Evolutionary conservation across 2,888 invertebrate genomes (phyloP), one percentile per base, ranked within the genome.

Genomic region (Chaetogeoica ovagalla): DNA sequence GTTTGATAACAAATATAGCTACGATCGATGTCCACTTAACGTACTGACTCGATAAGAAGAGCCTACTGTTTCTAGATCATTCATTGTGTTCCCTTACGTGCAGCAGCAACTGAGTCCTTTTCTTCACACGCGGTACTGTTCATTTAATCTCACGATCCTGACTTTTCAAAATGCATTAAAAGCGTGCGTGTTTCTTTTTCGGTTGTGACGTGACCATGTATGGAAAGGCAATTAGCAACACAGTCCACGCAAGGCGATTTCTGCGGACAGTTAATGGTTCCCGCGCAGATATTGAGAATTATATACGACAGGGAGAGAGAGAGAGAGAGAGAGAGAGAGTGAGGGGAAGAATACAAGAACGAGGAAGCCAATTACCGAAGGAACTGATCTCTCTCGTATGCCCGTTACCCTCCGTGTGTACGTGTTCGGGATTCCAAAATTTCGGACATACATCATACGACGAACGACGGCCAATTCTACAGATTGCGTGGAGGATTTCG

Each of bases 81-180:
- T 17, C 23, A 13, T 63, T 17, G 0, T 15, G 6, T 8, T 15
- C 7, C 43, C 21, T 43, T 15, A 48, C 43, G 8, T 48, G 11
- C 48, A 21, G 48, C 0, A 0, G 19, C 23, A 23, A 60, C 43
- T 62, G 37, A 69, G 19, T 52, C 37, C 37, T 37, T 55, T 79
- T 79, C 71, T 43, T 57, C 57, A 11, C 19, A 30, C 4, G 30
- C 30, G 30, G 37, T 17, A 39, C 52, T 17, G 23, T 65, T 13
- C 30, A 11, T 43, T 79, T 79, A 71, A 79, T 79, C 79, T 71
- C 71, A 70, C 71, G 70, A 79, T 79, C 70, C 63, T 8, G 39
- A 79, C 79, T 63, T 62, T 71, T 79, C 71, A 23, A 71, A 79
- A 79, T 23, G 79, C 70, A 71, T 79, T 79, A 71, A 11, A 57